Conservation (phyloP, 2,888 invertebrate species). For the Tetanocera ferruginea region DNA sequence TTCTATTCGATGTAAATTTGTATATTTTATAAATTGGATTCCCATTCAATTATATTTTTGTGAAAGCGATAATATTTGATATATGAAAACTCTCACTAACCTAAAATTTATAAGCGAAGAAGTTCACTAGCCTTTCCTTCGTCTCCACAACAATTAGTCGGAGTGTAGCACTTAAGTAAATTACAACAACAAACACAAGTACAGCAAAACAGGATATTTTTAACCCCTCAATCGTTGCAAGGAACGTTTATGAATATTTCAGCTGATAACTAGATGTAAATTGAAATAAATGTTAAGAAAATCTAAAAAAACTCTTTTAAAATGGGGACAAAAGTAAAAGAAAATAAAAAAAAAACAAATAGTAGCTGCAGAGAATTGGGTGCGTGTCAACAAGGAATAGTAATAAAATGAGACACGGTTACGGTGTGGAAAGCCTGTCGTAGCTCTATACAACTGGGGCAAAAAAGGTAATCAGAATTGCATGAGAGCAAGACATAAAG, state of each 20-base stretch:
- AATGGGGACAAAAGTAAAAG: not conserved
- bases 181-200: not conserved
- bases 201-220: not conserved
- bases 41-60: no score
- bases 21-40: no score
- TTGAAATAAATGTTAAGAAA: constrained; percentile 1
- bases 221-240: not conserved
- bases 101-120: no score
- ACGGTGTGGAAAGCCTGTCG: not conserved
- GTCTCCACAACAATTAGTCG: not conserved
- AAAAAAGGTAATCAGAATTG: not conserved
- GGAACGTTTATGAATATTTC: constrained; percentile 6
- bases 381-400: not conserved
- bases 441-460: not conserved
- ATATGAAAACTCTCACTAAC: no score
- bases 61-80: no score
- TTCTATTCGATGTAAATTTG: no score
- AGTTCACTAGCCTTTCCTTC: not conserved
- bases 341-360: not conserved
- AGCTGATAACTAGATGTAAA: not conserved
- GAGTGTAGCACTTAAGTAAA: not conserved
- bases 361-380: not conserved
- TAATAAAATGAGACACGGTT: not conserved
- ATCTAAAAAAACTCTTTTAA: not conserved
- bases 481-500: constrained; percentile 13